Evolutionary conservation across 2,113 vertebrate genomes (phyloP).

Genomic region (Myodes glareolus): DNA sequence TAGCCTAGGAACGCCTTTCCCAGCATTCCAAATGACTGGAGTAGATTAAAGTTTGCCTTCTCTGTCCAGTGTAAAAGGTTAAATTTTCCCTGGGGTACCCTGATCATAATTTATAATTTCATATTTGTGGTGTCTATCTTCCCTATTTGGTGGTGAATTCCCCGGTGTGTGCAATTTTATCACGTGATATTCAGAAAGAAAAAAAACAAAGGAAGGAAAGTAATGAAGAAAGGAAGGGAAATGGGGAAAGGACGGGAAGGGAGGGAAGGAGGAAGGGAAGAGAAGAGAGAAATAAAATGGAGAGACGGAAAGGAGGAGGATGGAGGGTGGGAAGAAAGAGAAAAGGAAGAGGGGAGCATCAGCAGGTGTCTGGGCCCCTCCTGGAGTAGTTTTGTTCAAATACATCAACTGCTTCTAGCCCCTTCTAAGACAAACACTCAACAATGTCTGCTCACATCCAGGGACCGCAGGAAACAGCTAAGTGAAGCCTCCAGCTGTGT

Average conservation of each 20-base stretch:
- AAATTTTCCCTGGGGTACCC: not conserved
- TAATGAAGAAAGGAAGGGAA: not conserved
- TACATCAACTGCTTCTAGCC: not conserved
- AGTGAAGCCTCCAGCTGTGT: not conserved
- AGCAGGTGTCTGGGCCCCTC: not conserved
- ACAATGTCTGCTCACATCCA: not conserved
- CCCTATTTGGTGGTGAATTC: not conserved
- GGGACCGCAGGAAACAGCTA: not conserved
- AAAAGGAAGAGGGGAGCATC: not conserved
- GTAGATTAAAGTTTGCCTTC: not conserved
- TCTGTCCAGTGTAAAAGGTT: not conserved
- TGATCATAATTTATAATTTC: not conserved
- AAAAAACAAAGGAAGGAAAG: not conserved
- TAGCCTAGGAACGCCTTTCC: not conserved
- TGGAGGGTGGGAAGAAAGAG: rapidly evolving
- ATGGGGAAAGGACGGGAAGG: too few relatives aligned
- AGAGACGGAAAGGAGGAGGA: not conserved
- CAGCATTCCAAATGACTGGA: not conserved
- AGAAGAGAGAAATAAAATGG: rapidly evolving
- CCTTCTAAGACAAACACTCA: not conserved
- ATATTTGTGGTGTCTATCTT: not conserved
- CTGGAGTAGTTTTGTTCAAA: not conserved
- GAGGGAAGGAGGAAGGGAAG: rapidly evolving
- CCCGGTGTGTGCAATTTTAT: not conserved
- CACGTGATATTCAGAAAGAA: not conserved